Conservation (phyloP, 2,888 invertebrate genomes). For the Pyrrhosoma nymphula region DNA sequence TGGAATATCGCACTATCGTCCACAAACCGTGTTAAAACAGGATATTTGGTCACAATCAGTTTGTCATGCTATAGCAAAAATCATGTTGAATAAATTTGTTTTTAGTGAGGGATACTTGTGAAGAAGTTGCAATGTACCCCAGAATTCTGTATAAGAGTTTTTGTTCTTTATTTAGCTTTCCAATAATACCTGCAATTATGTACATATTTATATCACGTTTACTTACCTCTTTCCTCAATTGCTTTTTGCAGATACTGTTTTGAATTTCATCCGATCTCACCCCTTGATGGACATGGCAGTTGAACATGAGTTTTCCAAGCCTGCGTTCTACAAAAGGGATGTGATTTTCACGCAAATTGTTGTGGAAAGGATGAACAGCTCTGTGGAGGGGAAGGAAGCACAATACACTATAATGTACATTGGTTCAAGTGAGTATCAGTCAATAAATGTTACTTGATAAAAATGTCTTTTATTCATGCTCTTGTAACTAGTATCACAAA, state of each 20-base stretch:
- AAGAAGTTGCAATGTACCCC: too few relatives aligned
- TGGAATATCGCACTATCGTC: too few relatives aligned
- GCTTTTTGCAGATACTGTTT: constrained; percentile 79
- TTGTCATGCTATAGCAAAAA: too few relatives aligned
- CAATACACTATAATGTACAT: constrained; percentile 82
- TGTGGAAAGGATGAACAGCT: constrained; percentile 82
- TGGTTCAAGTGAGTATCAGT: constrained; percentile 81
- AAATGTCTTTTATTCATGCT: too few relatives aligned
- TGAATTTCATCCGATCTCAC: constrained; percentile 87
- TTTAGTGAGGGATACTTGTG: too few relatives aligned
- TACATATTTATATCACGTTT: not conserved
- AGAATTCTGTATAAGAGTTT: too few relatives aligned
- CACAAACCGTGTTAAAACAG: too few relatives aligned
- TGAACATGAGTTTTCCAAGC: constrained; percentile 82
- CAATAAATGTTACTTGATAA: not conserved
- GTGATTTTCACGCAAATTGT: constrained; percentile 82
- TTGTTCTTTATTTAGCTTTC: too few relatives aligned
- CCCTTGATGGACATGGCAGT: constrained; percentile 87
- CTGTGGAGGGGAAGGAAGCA: constrained; percentile 79
- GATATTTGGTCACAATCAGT: too few relatives aligned
- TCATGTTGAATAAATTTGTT: too few relatives aligned
- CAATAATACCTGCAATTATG: too few relatives aligned
- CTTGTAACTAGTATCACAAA: too few relatives aligned
- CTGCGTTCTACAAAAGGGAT: constrained; percentile 83
- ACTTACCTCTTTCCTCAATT: not conserved